phyloP scores from a whole-genome alignment of 2,797 vertebrate species.

The Hypotaenidia okinawae region DNA sequence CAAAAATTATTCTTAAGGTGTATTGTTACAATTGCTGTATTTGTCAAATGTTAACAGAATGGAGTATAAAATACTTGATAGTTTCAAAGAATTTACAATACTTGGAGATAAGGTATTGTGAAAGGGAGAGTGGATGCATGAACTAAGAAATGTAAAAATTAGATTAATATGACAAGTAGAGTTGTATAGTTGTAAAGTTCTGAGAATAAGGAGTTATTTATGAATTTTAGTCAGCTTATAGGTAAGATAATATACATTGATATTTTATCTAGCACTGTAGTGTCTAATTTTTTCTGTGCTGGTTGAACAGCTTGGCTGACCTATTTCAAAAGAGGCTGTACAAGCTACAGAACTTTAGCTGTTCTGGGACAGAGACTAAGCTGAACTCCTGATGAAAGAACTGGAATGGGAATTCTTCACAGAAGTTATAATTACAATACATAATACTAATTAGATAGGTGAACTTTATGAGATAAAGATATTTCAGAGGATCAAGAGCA shows the following conservation, averaged over 20 bases:
- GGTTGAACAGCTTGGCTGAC: background rate
- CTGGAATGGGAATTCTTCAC: background rate
- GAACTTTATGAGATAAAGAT: background rate
- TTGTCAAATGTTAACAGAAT: background rate
- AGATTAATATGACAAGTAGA: background rate
- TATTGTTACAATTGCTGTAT: background rate
- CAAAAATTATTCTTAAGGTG: background rate
- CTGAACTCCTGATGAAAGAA: background rate
- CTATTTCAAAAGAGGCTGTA: background rate
- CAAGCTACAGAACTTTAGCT: background rate
- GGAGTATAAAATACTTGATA: background rate
- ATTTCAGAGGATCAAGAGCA: background rate
- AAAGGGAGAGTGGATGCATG: background rate
- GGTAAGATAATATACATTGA: background rate
- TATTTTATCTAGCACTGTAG: background rate
- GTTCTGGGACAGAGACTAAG: background rate
- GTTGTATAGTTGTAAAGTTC: background rate
- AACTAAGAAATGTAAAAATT: background rate
- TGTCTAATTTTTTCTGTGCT: conserved; percentile 4
- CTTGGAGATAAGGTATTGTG: background rate
- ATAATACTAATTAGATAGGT: background rate
- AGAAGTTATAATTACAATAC: background rate
- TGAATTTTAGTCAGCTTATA: conserved; percentile 5
- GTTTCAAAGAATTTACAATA: background rate
- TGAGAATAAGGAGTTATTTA: background rate